Evolutionary conservation across 2,888 invertebrate species (phyloP).

Genomic region (Thalpophila matura): DNA sequence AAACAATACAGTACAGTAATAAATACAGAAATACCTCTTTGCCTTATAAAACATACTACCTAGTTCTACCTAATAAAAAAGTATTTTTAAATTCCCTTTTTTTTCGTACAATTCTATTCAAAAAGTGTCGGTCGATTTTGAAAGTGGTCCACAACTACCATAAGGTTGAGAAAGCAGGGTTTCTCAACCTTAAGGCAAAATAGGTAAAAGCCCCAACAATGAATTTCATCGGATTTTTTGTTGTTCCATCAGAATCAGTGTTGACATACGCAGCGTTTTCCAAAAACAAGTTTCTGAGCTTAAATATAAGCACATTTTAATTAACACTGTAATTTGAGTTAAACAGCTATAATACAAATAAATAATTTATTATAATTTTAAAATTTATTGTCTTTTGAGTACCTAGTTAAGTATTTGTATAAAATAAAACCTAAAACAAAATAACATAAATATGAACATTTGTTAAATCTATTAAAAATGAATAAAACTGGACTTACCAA

Average conservation of each 20-base stretch:
- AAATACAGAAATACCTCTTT: constrained; percentile 10
- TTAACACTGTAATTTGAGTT: not conserved
- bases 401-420: not conserved
- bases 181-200: too few species aligned
- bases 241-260: constrained; percentile 28
- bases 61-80: too few species aligned
- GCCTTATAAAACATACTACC: not conserved
- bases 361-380: not conserved
- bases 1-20: too few species aligned
- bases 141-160: too few species aligned
- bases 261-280: constrained; percentile 47
- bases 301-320: constrained; percentile 1
- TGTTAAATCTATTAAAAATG: constrained; percentile 8
- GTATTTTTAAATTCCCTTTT: too few species aligned
- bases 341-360: constrained; percentile 15
- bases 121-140: too few species aligned
- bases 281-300: not conserved
- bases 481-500: constrained; percentile 61
- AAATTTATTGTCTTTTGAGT: not conserved
- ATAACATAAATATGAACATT: constrained; percentile 21
- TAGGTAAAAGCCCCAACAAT: too few species aligned
- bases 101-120: too few species aligned
- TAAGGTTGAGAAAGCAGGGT: too few species aligned
- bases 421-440: constrained; percentile 23
- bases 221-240: not conserved